phyloP scores from a whole-genome alignment of 35 echinoderm and acorn worm genomes.

The Patiria miniata region DNA sequence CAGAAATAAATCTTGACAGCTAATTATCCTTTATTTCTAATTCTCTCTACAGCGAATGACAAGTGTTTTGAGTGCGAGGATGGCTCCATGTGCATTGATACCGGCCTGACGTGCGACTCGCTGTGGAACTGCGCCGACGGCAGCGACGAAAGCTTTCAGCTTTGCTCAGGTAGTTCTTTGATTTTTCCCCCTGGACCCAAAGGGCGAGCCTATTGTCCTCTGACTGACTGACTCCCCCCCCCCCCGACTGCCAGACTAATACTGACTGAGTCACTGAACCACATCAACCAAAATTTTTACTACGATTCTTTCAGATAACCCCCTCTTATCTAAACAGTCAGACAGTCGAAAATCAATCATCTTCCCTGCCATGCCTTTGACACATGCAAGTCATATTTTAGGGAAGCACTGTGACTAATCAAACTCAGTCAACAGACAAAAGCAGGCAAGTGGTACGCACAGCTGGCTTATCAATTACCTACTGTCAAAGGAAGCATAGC shows the following conservation, averaged over 20 bases:
- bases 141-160: constrained; percentile 64
- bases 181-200: no score
- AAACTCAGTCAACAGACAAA: no score
- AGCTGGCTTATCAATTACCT: no score
- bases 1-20: no score
- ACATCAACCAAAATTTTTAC: background rate
- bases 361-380: no score
- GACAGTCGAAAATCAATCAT: no score
- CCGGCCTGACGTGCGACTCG: constrained; percentile 77
- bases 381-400: no score
- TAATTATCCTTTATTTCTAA: background rate
- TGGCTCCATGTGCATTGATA: constrained; percentile 83
- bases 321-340: no score
- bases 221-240: background rate
- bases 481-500: no score
- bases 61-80: constrained; percentile 76
- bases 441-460: no score
- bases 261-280: background rate
- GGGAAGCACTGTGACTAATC: no score
- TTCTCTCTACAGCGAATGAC: background rate
- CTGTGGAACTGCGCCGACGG: constrained; percentile 78
- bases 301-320: background rate
- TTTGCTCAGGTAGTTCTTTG: constrained; percentile 69
- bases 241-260: background rate
- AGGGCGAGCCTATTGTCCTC: background rate